A percentile compares a stretch with the other conserved stretches of the same genome.
Evolutionary conservation across 2,888 invertebrate species (phyloP).

Genomic region (Cybosia mesomella): DNA sequence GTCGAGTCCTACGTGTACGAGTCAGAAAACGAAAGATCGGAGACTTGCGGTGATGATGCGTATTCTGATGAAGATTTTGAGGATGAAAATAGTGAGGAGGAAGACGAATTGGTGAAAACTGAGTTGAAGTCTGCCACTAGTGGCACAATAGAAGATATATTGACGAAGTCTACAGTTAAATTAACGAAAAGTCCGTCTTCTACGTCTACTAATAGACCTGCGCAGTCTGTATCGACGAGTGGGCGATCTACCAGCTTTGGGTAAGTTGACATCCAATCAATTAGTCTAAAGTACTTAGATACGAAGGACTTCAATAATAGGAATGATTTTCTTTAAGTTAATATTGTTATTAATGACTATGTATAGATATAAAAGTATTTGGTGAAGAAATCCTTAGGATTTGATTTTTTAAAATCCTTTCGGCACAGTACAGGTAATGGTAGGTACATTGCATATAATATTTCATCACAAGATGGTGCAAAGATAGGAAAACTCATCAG

Average conservation of each 20-base stretch:
- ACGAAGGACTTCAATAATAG: no score
- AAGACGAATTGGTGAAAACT: slow-evolving; percentile 54
- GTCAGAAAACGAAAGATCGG: slow-evolving; percentile 62
- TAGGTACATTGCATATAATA: no score
- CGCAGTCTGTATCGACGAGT: slow-evolving; percentile 60
- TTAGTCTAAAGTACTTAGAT: no score
- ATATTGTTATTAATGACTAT: no score
- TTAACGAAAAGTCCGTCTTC: slow-evolving; percentile 73
- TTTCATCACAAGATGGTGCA: no score
- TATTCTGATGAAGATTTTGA: slow-evolving; percentile 85
- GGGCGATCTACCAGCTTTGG: slow-evolving; percentile 75
- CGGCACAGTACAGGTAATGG: no score
- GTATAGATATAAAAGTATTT: no score
- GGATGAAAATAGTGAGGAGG: slow-evolving; percentile 75
- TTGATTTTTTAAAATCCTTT: no score
- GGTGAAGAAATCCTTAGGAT: no score
- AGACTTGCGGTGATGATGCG: slow-evolving; percentile 65
- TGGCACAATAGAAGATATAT: slow-evolving; percentile 45
- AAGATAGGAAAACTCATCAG: no score
- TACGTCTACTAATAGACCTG: slow-evolving; percentile 60
- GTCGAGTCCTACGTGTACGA: slow-evolving; percentile 77
- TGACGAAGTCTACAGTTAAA: slow-evolving; percentile 61
- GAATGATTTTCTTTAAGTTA: no score
- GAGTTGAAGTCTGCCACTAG: slow-evolving; percentile 56
- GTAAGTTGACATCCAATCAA: slow-evolving; percentile 55